Evolutionary conservation across 2,113 vertebrate species (phyloP), one percentile per base, ranked within the genome.

Genomic region (Philantomba maxwellii): DNA sequence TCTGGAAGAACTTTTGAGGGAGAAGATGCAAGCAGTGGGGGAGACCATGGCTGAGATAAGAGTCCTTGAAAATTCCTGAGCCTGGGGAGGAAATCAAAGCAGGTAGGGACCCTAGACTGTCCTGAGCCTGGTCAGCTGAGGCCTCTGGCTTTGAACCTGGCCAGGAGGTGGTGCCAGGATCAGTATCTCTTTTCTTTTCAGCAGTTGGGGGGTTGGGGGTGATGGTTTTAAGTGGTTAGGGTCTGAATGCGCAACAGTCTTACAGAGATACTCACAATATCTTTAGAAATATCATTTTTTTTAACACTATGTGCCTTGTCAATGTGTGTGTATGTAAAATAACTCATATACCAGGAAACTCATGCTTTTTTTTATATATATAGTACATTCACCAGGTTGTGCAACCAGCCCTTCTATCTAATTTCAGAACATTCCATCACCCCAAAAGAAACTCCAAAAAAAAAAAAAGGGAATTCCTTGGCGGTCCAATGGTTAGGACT

Each of bases 401-500:
- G 51, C 33, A 51, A 39, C 11, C 11, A 73, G 30, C 16, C 7
- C 39, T 43, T 89, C 21, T 25, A 43, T 12, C 25, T 47, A 82
- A 55, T 36, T 81, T 51, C 23, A 55, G 75, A 88, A 81, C 75
- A 57, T 94, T 70, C 85, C 49, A 82, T 66, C 86, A 14, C 51
- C 60, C 64, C 9, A 82, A 51, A 58, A 58, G 86, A 49, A 89
- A 51, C 9, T 78, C 30, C 13, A 43, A 39, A 39, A 26, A 43
- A 36, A 43, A 36, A 36, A 14, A 43, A 26, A 39, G 21, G 39
- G 70, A 26, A 75, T 14, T 75, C 39, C 21, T 43, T 75, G 23
- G 70, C 1, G 0, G 70, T 26, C 39, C 39, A 15, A 2, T 43
- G 70, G 70, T 43, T 43, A 43, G 36, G 39, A 75, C 70, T 43